Conservation (phyloP, 2,797 vertebrate genomes). For the Falco concolor region DNA sequence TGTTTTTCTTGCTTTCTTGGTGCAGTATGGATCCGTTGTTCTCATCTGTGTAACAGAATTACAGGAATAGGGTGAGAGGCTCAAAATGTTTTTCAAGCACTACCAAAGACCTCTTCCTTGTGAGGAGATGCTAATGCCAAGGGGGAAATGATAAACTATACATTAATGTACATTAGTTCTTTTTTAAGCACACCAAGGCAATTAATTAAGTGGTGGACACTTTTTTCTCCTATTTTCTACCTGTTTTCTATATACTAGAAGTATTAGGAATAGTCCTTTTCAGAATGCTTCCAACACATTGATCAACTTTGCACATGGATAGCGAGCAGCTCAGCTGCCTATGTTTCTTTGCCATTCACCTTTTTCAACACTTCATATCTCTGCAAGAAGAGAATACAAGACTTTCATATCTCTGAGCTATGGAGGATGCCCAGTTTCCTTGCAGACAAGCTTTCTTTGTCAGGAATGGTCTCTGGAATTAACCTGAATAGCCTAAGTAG, state of each 20-base stretch:
- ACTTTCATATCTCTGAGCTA: not conserved
- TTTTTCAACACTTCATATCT: not conserved
- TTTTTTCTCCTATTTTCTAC: not conserved
- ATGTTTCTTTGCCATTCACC: not conserved
- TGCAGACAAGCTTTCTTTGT: not conserved
- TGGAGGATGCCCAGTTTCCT: not conserved
- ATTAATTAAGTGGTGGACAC: not conserved
- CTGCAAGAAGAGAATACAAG: not conserved
- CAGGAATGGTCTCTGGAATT: not conserved
- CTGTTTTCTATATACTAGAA: not conserved
- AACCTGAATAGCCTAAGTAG: not conserved
- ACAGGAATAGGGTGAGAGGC: not conserved
- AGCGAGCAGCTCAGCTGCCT: not conserved
- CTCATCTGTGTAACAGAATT: not conserved
- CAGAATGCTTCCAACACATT: not conserved
- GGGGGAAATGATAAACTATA: not conserved
- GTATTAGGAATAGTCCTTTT: not conserved
- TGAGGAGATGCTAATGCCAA: not conserved
- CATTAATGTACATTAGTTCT: not conserved
- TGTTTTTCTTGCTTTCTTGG: not conserved
- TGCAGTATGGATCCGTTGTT: not conserved
- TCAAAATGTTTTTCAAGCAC: not conserved
- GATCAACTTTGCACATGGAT: not conserved
- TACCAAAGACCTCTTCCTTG: not conserved
- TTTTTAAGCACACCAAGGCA: not conserved